A percentile compares a stretch with the other conserved stretches of the same genome.
phyloP scores from a whole-genome alignment of 2,797 vertebrate genomes.

The Anabacerthia variegaticeps region DNA sequence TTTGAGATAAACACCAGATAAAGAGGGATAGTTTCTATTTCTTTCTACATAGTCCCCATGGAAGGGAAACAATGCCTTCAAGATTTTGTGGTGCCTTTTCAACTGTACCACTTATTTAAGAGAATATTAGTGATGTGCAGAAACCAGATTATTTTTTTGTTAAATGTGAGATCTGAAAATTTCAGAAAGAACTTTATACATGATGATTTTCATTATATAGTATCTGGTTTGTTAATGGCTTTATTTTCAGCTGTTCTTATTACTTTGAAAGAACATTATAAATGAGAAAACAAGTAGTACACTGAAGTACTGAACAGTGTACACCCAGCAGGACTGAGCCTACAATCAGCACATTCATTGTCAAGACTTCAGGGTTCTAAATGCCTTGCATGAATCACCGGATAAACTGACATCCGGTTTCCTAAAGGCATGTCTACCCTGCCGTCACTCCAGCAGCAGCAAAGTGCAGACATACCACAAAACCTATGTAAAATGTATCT shows the following conservation, averaged over 20 bases:
- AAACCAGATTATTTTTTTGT: not conserved
- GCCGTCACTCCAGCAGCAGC: not conserved
- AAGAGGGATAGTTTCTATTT: not conserved
- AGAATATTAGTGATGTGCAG: not conserved
- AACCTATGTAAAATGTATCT: not conserved
- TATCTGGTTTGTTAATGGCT: not conserved
- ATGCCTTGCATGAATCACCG: rapidly evolving
- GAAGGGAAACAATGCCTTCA: not conserved
- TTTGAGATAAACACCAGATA: constrained; percentile 26
- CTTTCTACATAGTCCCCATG: not conserved
- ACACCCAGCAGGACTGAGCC: not conserved
- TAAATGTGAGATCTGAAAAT: not conserved
- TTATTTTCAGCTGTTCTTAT: not conserved
- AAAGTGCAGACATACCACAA: not conserved
- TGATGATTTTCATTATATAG: not conserved
- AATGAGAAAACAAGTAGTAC: not conserved
- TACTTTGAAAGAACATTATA: not conserved
- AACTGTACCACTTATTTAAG: not conserved
- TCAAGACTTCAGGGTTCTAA: not conserved
- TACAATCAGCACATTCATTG: not conserved
- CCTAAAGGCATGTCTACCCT: not conserved
- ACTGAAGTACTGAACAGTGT: not conserved
- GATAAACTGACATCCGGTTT: not conserved
- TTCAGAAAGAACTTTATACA: not conserved
- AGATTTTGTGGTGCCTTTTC: not conserved